phyloP scores from a whole-genome alignment of 2,888 invertebrate genomes.

The Endomychus coccineus region DNA sequence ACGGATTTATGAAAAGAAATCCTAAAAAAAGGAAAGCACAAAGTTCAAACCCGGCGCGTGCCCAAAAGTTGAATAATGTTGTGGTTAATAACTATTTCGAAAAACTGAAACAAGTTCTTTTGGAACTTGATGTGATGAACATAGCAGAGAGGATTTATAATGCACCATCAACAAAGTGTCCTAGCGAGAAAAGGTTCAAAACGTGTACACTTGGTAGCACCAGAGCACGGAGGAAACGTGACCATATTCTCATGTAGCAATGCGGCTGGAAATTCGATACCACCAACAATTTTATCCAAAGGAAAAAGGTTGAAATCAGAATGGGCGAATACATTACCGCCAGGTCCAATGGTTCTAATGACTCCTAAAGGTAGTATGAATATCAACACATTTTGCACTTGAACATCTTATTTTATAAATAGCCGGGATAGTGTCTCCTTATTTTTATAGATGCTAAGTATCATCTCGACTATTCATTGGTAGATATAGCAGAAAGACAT shows the following conservation, averaged over 20 bases:
- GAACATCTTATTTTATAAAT: conserved; percentile 28
- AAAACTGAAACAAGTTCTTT: conserved; percentile 19
- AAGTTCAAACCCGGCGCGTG: conserved; percentile 25
- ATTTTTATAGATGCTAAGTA: conserved; percentile 32
- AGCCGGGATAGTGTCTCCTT: conserved; percentile 22
- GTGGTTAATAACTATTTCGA: conserved; percentile 26
- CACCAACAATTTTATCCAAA: conserved; percentile 28
- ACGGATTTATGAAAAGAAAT: too few relatives aligned
- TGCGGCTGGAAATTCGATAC: conserved; percentile 27
- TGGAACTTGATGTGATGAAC: conserved; percentile 17
- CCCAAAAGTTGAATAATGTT: conserved; percentile 23
- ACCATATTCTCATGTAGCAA: conserved; percentile 29
- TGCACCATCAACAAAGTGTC: conserved; percentile 26
- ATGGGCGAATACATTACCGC: conserved; percentile 25
- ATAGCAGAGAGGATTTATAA: conserved; percentile 23
- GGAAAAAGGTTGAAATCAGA: conserved; percentile 19
- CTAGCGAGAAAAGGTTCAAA: conserved; percentile 27
- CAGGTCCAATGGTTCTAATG: conserved; percentile 24
- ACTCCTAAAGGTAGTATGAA: conserved; percentile 31
- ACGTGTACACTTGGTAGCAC: conserved; percentile 27
- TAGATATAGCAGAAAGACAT: conserved; percentile 28
- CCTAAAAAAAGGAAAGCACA: conserved; percentile 27
- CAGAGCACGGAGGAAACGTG: conserved; percentile 33
- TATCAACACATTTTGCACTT: conserved; percentile 23
- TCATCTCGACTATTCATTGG: conserved; percentile 30